A percentile compares a stretch with the other conserved stretches of the same genome.
Evolutionary conservation across 2,888 invertebrate genomes (phyloP).

Genomic region (Pilophorus perplexus): DNA sequence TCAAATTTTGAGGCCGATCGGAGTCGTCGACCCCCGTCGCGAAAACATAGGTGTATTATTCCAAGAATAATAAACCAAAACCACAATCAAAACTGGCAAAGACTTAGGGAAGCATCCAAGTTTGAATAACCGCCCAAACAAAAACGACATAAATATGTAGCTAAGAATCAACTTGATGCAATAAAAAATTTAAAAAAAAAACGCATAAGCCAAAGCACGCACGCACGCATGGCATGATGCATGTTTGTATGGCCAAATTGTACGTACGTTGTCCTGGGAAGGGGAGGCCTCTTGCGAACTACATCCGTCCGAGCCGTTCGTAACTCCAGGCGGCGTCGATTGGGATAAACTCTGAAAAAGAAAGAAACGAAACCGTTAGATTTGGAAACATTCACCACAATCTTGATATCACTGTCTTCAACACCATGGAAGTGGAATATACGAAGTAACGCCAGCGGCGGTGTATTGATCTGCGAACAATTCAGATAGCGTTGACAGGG

Average conservation of each 20-base stretch:
- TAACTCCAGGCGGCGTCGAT: slow-evolving; percentile 55
- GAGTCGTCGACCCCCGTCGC: too few relatives aligned
- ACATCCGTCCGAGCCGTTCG: slow-evolving; percentile 49
- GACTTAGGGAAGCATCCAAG: neutral
- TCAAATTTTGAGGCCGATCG: too few relatives aligned
- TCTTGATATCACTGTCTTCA: too few relatives aligned
- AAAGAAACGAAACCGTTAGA: neutral
- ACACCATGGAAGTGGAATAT: too few relatives aligned
- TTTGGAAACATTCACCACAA: neutral
- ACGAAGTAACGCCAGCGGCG: neutral
- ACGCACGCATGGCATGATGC: too few relatives aligned
- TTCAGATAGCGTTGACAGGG: too few relatives aligned
- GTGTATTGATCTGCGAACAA: neutral
- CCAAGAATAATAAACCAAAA: too few relatives aligned
- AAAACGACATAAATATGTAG: too few relatives aligned
- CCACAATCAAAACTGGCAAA: neutral
- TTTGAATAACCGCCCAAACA: too few relatives aligned
- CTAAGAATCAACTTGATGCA: too few relatives aligned
- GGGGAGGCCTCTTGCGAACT: slow-evolving; percentile 41
- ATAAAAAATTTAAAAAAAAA: neutral
- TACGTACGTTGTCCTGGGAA: slow-evolving; percentile 50
- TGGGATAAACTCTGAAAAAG: slow-evolving; percentile 60
- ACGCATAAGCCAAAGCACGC: too few relatives aligned
- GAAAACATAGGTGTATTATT: too few relatives aligned
- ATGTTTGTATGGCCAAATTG: neutral